Percentiles rank a stretch among this genome's conserved stretches.
Conservation (phyloP, 2,888 invertebrate genomes). For the Xylota sylvarum region DNA sequence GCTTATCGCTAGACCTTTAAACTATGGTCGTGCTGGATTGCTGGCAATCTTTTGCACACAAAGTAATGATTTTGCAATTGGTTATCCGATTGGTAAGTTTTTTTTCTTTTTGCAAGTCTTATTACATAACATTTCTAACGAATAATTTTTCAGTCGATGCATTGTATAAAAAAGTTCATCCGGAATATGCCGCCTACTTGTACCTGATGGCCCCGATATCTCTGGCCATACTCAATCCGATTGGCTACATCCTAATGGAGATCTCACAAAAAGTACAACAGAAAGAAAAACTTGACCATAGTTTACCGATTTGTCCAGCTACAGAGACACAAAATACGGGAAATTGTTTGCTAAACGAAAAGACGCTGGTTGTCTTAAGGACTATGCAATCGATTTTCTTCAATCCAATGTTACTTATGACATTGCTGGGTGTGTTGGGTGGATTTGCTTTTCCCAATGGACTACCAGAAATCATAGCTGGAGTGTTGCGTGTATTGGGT, state of each 20-base stretch:
- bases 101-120: not conserved
- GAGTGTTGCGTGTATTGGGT: constrained; percentile 92
- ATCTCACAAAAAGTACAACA: constrained; percentile 86
- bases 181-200: constrained; percentile 95
- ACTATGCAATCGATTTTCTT: constrained; percentile 90
- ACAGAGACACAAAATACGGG: constrained; percentile 80
- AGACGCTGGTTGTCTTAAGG: constrained; percentile 83
- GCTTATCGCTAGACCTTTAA: constrained; percentile 91
- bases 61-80: constrained; percentile 98
- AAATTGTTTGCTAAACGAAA: constrained; percentile 81
- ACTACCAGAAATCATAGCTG: constrained; percentile 90
- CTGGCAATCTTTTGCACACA: constrained; percentile 98
- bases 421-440: constrained; percentile 94
- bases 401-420: constrained; percentile 97
- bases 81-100: constrained; percentile 92
- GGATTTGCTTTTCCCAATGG: constrained; percentile 92
- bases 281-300: constrained; percentile 80
- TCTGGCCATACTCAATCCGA: constrained; percentile 95
- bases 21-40: constrained; percentile 94
- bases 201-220: constrained; percentile 98
- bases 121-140: not conserved
- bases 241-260: constrained; percentile 96
- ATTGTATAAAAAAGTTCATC: constrained; percentile 93
- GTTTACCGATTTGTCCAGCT: constrained; percentile 81
- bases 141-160: constrained; percentile 88